Evolutionary conservation across 1,140 invertebrate genomes (phyloP), one percentile per base, ranked within the genome.

Genomic region (Trialeurodes vaporariorum): DNA sequence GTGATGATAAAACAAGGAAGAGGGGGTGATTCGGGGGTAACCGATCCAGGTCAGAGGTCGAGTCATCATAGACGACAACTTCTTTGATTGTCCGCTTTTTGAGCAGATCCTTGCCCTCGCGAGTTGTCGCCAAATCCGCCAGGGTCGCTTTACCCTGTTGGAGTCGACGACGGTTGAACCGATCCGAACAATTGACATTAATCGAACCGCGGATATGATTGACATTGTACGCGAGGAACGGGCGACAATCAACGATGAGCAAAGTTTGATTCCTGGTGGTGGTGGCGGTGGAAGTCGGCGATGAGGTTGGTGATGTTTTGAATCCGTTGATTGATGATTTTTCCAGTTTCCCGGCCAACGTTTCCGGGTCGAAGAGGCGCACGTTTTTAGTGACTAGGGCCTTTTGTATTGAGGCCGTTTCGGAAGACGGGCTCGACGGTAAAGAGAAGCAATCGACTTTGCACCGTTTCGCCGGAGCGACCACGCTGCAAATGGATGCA

Each of bases 171-270:
- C 87, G 79, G 73, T 87, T 89, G 75, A 89, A 86, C 40, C 88
- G 78, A 75, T 91, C 89, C 1, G 85, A 83, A 74, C 88, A 90
- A 76, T 88, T 89, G 24, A 91, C 81, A 77, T 91, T 90, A 67
- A 90, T 84, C 22, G 89, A 85, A 21, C 87, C 87, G 25, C 80
- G 78, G 49, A 91, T 84, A 75, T 92, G 89, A 70, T 83, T 83
- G 27, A 84, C 80, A 74, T 89, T 89, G 77, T 86, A 91, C 24
- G 83, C 81, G 25, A 90, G 82, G 72, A 90, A 90, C 0, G 88
- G 83, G 27, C 89, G 81, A 74, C 87, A 87, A 73, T 92, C 89
- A 24, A 91, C 72, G 0, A 90, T 70, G 1, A 89, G 77, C 59
- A 84, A 80, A 40, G 62, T 67, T 74, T 58, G 77, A 68, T 60